phyloP scores from a whole-genome alignment of 1,140 invertebrate genomes.

The Cataglyphis hispanica region DNA sequence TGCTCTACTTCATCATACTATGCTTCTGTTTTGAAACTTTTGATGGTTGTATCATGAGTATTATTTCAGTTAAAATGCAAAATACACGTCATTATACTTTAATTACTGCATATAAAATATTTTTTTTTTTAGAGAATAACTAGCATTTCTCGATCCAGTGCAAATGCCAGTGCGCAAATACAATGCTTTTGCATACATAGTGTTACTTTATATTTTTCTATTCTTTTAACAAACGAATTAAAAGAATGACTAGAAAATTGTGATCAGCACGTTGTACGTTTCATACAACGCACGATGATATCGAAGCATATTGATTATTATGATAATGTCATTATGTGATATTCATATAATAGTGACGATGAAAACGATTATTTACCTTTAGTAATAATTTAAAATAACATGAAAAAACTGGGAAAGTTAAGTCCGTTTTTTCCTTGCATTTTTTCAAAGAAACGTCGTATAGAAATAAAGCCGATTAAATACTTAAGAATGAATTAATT shows the following conservation, averaged over 20 bases:
- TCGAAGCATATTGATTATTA: slow-evolving; percentile 6
- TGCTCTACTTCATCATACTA: slow-evolving; percentile 71
- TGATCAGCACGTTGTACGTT: neutral
- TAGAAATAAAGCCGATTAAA: slow-evolving; percentile 70
- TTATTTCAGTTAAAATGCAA: slow-evolving; percentile 37
- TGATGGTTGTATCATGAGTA: slow-evolving; percentile 6
- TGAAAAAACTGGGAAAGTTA: slow-evolving; percentile 45
- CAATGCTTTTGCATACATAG: neutral
- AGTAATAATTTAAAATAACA: slow-evolving; percentile 43
- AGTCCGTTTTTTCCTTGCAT: slow-evolving; percentile 7
- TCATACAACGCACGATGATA: neutral
- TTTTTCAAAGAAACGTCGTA: slow-evolving; percentile 48
- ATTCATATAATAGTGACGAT: neutral
- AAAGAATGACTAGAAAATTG: neutral
- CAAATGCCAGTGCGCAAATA: neutral
- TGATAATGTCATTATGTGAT: neutral
- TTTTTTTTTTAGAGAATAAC: neutral
- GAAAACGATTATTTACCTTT: neutral
- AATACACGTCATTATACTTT: slow-evolving; percentile 9
- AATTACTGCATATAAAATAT: slow-evolving; percentile 30
- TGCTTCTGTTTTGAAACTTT: slow-evolving; percentile 67
- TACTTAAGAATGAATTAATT: slow-evolving; percentile 63
- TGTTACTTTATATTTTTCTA: neutral
- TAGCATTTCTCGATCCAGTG: neutral
- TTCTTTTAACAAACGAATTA: neutral